phyloP scores from a whole-genome alignment of 2,113 vertebrate species.

The Leucopsar rothschildi region DNA sequence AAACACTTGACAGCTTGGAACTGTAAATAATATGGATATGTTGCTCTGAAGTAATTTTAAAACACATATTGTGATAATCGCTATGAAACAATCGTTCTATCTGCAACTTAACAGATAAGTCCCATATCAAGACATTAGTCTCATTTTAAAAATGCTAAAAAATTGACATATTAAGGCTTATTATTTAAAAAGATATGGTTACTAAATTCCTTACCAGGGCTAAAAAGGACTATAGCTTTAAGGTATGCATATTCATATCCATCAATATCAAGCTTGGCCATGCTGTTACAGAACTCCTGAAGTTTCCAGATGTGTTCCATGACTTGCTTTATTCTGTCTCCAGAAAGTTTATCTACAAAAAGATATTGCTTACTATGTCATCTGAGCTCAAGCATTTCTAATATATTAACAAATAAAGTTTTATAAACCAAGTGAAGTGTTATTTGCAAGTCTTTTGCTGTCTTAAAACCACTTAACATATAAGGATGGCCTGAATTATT shows the following conservation, averaged over 20 bases:
- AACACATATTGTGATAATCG: not conserved
- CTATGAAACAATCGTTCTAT: not conserved
- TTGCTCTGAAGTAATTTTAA: not conserved
- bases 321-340: constrained; percentile 94
- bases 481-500: not conserved
- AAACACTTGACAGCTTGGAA: not conserved
- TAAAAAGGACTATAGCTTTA: constrained; percentile 97
- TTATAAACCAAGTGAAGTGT: not conserved
- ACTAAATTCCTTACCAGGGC: constrained; percentile 84
- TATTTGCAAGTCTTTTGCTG: not conserved
- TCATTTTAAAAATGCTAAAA: not conserved
- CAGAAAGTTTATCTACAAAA: constrained; percentile 89
- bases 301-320: constrained; percentile 99
- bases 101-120: not conserved
- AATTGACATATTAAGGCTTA: not conserved
- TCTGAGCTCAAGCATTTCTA: not conserved
- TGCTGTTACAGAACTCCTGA: constrained; percentile 98
- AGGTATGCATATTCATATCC: constrained; percentile 98
- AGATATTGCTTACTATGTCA: constrained; percentile 39
- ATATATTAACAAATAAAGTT: not conserved
- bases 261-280: constrained; percentile 92
- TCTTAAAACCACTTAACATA: not conserved
- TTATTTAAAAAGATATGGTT: not conserved
- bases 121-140: not conserved
- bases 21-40: not conserved